Base-by-base conservation (phyloP, 2,797 vertebrate species). In the Acrocephalus scirpaceus region DNA sequence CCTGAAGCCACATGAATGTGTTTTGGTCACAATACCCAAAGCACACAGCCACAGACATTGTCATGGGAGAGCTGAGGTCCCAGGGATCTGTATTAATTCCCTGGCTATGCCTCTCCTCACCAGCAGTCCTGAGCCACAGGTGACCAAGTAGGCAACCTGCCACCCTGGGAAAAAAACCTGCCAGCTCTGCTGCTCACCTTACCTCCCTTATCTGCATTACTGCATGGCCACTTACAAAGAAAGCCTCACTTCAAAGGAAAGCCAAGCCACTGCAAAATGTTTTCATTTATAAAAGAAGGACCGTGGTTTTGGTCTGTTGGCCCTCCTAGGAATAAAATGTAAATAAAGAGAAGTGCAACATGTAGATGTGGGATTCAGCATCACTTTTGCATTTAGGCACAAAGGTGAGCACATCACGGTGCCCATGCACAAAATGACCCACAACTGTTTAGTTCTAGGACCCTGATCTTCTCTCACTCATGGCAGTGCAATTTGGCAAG, bases 41-140 rank as follows among this genome's bases (percentile, higher is more conserved):
- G 45, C 17, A 20, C 0, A 0, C 12, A 42, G 60, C n/a, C 61
- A 36, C 80, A 48, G 36, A 9, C 1, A 4, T 26, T 50, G 26
- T 5, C 1, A 1, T 25, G 32, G 61, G n/a, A 78, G 3, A 78
- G 4, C 15, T 67, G 42, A 58, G 56, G 13, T 80, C 38, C 54
- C 32, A 18, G 32, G 20, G 21, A 47, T 40, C 6, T 57, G 38
- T 32, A 81, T 64, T 32, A 42, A 32, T 78, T 82, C 17, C 47
- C 47, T 30, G 23, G 65, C 22, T 17, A 6, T 58, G n/a, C 27
- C 19, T 62, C 38, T 66, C 3, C 3, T 71, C 27, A 40, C 21
- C 10, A 19, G n/a, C 48, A 56, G 20, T 51, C 16, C 53, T 85
- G 66, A 60, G 67, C 5, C 1, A 2, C 44, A 67, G 57, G 34